Evolutionary conservation across 2,797 vertebrate genomes (phyloP).

Genomic region (Coendou prehensilis): DNA sequence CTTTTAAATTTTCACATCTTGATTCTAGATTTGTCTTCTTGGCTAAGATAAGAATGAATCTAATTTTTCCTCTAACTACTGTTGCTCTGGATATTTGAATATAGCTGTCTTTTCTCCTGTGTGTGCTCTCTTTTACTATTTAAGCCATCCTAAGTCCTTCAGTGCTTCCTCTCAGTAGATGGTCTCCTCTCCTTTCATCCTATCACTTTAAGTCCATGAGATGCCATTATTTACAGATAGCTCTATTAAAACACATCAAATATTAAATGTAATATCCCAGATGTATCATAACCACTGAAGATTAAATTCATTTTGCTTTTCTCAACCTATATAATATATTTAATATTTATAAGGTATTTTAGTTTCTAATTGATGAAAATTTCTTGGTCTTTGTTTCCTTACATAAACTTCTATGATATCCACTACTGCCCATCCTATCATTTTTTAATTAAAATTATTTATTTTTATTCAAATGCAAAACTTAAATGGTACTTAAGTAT

Average conservation of each 20-base stretch:
- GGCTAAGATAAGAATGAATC: not conserved
- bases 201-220: not conserved
- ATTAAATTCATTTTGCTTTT: slow-evolving; percentile 3
- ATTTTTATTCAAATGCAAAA: slow-evolving; percentile 23
- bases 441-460: slow-evolving; percentile 1
- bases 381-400: not conserved
- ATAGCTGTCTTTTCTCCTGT: not conserved
- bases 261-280: not conserved
- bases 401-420: not conserved
- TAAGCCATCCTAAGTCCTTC: not conserved
- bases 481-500: not conserved
- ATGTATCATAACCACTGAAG: not conserved
- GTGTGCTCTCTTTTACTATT: not conserved
- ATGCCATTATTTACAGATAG: not conserved
- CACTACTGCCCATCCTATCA: accelerated
- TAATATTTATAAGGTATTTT: not conserved
- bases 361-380: not conserved
- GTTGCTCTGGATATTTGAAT: not conserved
- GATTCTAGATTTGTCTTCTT: slow-evolving; percentile 18
- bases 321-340: not conserved
- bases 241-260: not conserved
- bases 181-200: not conserved
- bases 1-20: not conserved
- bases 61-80: not conserved
- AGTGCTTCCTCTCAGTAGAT: not conserved